Conservation (phyloP, 2,113 vertebrate species). For the Pelobates fuscus region DNA sequence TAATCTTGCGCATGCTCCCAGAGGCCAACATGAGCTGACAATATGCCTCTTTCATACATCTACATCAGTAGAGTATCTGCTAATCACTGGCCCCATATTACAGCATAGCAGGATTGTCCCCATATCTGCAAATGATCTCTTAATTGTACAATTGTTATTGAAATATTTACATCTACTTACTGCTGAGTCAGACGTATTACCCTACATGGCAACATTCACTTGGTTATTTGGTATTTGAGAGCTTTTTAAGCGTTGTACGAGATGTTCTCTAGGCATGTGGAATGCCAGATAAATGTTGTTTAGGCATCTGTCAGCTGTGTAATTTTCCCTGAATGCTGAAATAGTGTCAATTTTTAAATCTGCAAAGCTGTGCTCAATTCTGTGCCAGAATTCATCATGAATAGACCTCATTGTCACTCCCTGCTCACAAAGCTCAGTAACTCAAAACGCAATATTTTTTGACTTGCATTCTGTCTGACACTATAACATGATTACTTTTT, state of each 20-base stretch:
- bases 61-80: too few species aligned
- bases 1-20: too few species aligned
- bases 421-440: conserved; percentile 32
- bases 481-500: background rate
- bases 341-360: conserved; percentile 45
- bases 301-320: conserved; percentile 48
- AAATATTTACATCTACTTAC: background rate
- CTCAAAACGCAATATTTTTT: conserved; percentile 19
- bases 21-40: too few species aligned
- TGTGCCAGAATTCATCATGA: conserved; percentile 30
- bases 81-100: too few species aligned
- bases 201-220: background rate
- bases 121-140: conserved; percentile 3
- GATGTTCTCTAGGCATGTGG: conserved; percentile 15
- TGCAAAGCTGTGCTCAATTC: conserved; percentile 37
- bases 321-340: conserved; percentile 45
- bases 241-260: background rate
- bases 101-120: background rate
- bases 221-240: background rate
- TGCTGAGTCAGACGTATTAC: background rate
- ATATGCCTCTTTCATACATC: too few species aligned
- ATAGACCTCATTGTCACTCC: conserved; percentile 33
- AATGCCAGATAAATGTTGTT: conserved; percentile 22
- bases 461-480: conserved; percentile 1
- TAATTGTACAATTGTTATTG: conserved; percentile 9